These are phyloP conservation scores for Frieseomelitta varia DNA, from an alignment of 1,140 invertebrate species.

Conservation along the genomic window DNA sequence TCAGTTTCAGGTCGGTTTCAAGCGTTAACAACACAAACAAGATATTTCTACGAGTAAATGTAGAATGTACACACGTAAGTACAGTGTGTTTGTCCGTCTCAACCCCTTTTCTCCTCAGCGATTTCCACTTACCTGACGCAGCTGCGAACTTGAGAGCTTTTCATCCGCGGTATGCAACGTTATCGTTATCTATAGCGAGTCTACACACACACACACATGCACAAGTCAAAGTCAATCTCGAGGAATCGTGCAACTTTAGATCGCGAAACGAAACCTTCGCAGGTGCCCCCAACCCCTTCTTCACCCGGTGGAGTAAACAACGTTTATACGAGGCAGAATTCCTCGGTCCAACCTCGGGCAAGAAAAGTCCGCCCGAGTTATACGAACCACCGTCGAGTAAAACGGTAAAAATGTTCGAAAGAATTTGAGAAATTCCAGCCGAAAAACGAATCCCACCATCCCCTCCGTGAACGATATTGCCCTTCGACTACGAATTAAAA, in stretches of 20 bases:
- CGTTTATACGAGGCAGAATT: not conserved
- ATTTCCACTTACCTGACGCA: conserved; percentile 49
- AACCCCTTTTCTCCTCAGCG: not conserved
- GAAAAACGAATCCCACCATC: not conserved
- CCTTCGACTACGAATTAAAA: conserved; percentile 31
- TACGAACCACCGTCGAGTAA: not conserved
- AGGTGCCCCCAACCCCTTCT: not conserved
- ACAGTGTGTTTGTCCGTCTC: too few relatives aligned
- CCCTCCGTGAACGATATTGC: not conserved
- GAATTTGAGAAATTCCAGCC: conserved; percentile 38
- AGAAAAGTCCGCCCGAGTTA: conserved; percentile 7
- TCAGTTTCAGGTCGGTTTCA: too few relatives aligned
- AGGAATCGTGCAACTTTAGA: conserved; percentile 27
- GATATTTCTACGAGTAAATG: conserved; percentile 3
- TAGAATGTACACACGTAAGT: not conserved
- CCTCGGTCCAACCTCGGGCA: not conserved
- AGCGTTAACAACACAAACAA: too few relatives aligned
- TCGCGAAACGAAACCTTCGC: conserved; percentile 13
- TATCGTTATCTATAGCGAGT: conserved; percentile 54
- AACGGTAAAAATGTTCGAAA: conserved; percentile 33
- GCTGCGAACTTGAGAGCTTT: conserved; percentile 34
- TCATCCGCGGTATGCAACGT: not conserved
- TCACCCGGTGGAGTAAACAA: too few relatives aligned
- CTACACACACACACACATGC: not conserved
- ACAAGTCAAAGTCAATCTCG: not conserved